phyloP scores from a whole-genome alignment of 2,797 vertebrate species.

The Setipinna tenuifilis region DNA sequence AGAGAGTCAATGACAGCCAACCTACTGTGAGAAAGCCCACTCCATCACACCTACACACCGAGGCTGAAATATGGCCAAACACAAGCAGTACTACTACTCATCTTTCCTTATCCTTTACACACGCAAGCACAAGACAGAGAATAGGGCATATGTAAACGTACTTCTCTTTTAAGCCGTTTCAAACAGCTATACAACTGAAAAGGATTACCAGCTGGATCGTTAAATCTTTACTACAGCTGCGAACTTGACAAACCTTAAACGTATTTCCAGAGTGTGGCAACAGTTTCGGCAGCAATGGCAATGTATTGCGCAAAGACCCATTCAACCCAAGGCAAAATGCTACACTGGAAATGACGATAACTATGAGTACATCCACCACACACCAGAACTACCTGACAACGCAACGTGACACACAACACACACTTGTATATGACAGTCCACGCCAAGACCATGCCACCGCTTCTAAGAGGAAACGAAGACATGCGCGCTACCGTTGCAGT shows the following conservation, averaged over 20 bases:
- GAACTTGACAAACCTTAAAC: neutral
- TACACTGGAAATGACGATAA: neutral
- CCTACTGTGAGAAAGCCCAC: neutral
- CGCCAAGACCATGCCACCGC: neutral
- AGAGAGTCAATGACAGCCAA: neutral
- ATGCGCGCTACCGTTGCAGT: neutral
- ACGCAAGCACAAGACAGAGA: too few relatives aligned
- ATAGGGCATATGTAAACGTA: neutral
- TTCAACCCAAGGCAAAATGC: neutral
- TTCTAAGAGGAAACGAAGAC: neutral
- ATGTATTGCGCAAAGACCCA: neutral
- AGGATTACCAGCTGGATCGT: neutral
- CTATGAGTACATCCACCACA: neutral
- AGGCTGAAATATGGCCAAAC: neutral
- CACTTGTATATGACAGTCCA: neutral
- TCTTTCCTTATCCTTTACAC: too few relatives aligned
- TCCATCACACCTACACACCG: neutral
- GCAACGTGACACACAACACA: too few relatives aligned
- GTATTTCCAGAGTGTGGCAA: conserved; percentile 13
- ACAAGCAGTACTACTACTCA: neutral
- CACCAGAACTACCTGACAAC: neutral
- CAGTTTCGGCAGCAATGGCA: neutral
- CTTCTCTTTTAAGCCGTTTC: neutral
- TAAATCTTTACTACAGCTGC: neutral
- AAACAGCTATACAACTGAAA: neutral